Evolutionary conservation across 37 sponge, comb jelly and placozoan genomes (phyloP).

Genomic region (Agelas oroides): DNA sequence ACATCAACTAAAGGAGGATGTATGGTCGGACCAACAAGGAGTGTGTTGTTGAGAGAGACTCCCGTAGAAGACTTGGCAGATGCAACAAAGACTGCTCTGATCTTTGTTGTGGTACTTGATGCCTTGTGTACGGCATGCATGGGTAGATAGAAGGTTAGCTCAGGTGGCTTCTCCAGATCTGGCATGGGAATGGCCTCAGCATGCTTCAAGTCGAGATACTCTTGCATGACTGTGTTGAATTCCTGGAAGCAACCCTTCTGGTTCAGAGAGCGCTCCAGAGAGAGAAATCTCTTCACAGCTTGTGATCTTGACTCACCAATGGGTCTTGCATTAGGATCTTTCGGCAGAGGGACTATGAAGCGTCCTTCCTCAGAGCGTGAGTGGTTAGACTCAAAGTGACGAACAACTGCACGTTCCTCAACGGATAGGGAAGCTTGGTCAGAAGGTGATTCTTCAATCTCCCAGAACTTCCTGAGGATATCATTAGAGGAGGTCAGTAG

Average conservation of each 20-base stretch:
- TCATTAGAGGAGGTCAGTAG: constrained; percentile 37
- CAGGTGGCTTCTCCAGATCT: constrained; percentile 49
- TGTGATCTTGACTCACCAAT: constrained; percentile 61
- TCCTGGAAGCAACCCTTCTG: constrained; percentile 49
- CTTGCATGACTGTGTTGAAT: constrained; percentile 6
- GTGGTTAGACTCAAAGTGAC: constrained; percentile 46
- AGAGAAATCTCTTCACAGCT: constrained; percentile 57
- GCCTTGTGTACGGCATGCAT: constrained; percentile 64
- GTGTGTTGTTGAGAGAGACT: constrained; percentile 56
- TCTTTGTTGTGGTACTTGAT: constrained; percentile 50
- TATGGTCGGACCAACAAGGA: constrained; percentile 44
- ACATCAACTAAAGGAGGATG: constrained; percentile 51
- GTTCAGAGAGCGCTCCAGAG: constrained; percentile 51
- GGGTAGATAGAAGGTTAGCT: constrained; percentile 50
- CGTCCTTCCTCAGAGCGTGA: constrained; percentile 13
- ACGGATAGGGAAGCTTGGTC: constrained; percentile 23
- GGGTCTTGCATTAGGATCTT: constrained; percentile 12
- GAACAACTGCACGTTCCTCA: constrained; percentile 49
- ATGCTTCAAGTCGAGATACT: constrained; percentile 47
- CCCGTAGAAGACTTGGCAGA: constrained; percentile 61
- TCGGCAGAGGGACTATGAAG: constrained; percentile 56
- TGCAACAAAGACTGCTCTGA: constrained; percentile 61
- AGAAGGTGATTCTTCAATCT: constrained; percentile 52
- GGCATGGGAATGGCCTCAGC: constrained; percentile 32
- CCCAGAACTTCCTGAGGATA: constrained; percentile 53